A percentile compares a stretch with the other conserved stretches of the same genome.
These are phyloP conservation scores for Cirrhinus molitorella DNA, from an alignment of 2,797 vertebrate species.

Conservation along the genomic window DNA sequence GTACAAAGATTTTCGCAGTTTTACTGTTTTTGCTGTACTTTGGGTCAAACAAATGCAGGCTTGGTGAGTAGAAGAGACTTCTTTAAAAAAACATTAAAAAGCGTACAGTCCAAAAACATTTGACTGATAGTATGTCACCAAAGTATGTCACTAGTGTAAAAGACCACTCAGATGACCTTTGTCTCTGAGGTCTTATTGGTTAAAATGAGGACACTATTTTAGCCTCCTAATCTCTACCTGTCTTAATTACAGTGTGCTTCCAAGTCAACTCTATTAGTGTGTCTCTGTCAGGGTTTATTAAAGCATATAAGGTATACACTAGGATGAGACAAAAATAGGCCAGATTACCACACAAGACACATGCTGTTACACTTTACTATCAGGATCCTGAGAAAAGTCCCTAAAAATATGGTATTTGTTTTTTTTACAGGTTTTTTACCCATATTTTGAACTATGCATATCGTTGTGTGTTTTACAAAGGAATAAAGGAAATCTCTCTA, in stretches of 20 bases:
- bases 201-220: constrained; percentile 35
- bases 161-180: constrained; percentile 27
- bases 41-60: too few species aligned
- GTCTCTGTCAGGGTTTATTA: constrained; percentile 40
- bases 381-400: neutral
- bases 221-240: constrained; percentile 46
- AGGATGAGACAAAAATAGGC: constrained; percentile 8
- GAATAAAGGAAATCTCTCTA: too few species aligned
- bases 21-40: too few species aligned
- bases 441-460: neutral
- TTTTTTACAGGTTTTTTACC: too few species aligned
- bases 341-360: constrained; percentile 30
- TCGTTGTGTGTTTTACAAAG: too few species aligned
- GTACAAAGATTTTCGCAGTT: too few species aligned
- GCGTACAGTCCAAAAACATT: too few species aligned
- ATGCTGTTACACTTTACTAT: neutral
- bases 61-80: too few species aligned
- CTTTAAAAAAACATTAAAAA: too few species aligned
- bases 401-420: neutral
- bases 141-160: neutral
- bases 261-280: constrained; percentile 26
- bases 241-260: constrained; percentile 29
- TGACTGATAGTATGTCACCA: too few species aligned
- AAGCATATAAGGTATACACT: constrained; percentile 14
- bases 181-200: constrained; percentile 31